Evolutionary conservation across 2,797 vertebrate genomes (phyloP).

Genomic region (Dromococcyx pavoninus): DNA sequence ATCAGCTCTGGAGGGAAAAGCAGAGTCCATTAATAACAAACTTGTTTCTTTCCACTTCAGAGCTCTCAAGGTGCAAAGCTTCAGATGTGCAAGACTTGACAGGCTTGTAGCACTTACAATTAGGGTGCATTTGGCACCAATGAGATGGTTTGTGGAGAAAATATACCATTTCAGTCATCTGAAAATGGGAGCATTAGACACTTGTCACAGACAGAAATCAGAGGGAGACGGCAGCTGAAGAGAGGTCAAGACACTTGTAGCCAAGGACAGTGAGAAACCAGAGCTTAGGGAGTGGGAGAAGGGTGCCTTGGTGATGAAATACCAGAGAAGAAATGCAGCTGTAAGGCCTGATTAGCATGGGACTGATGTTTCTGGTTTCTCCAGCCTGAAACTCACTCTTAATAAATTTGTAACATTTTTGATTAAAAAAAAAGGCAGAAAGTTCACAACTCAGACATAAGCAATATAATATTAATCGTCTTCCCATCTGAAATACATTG

Average conservation of each 20-base stretch:
- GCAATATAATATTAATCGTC: neutral
- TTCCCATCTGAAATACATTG: neutral
- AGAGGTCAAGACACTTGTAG: neutral
- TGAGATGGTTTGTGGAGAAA: neutral
- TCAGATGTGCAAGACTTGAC: conserved; percentile 33
- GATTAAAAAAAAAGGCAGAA: neutral
- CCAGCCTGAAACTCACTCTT: neutral
- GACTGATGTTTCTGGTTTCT: neutral
- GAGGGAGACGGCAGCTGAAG: neutral
- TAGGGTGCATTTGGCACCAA: neutral
- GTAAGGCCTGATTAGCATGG: neutral
- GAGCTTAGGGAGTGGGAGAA: neutral
- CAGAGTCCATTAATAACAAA: conserved; percentile 42
- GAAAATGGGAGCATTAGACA: neutral
- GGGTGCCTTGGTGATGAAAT: neutral
- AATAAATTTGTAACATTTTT: neutral
- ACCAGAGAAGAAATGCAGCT: neutral
- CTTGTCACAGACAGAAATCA: neutral
- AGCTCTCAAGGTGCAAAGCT: conserved; percentile 44
- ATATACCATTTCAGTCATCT: neutral
- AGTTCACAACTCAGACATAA: neutral
- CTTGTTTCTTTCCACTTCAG: conserved; percentile 41
- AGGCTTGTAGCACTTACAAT: neutral
- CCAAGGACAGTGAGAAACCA: neutral
- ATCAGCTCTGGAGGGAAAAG: conserved; percentile 39